Evolutionary conservation across 2,797 vertebrate genomes (phyloP).

Genomic region (Chaunax sp.): DNA sequence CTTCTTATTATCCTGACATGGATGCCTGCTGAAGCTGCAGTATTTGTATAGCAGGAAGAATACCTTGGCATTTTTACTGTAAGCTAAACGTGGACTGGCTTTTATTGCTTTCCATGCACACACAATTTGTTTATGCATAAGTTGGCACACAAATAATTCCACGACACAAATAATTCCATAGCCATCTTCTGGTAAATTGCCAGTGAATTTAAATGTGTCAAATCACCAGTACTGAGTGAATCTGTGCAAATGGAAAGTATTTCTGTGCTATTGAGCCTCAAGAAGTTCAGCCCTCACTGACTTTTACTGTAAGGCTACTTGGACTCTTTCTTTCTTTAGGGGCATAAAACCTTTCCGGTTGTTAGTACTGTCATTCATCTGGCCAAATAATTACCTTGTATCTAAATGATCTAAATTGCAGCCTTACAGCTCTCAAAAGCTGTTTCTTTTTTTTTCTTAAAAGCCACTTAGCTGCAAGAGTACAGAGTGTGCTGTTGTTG

Average conservation of each 20-base stretch:
- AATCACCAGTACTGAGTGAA: conserved; percentile 48
- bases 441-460: conserved; percentile 75
- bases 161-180: conserved; percentile 24
- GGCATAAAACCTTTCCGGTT: conserved; percentile 69
- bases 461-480: conserved; percentile 81
- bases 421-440: conserved; percentile 74
- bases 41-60: conserved; percentile 35
- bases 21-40: conserved; percentile 23
- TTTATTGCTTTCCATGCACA: conserved; percentile 52
- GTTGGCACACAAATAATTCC: conserved; percentile 47
- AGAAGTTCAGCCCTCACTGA: conserved; percentile 55
- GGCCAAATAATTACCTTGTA: conserved; percentile 76
- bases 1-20: conserved; percentile 52
- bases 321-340: conserved; percentile 50
- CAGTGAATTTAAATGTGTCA: conserved; percentile 57
- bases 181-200: conserved; percentile 56
- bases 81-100: conserved; percentile 23
- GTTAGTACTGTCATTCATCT: conserved; percentile 75
- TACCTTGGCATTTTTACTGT: conserved; percentile 39
- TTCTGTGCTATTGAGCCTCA: conserved; percentile 44
- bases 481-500: conserved; percentile 69
- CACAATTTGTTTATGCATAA: conserved; percentile 47
- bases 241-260: conserved; percentile 39
- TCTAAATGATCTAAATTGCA: conserved; percentile 79
- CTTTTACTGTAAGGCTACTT: conserved; percentile 61